Conservation (phyloP, 2,888 invertebrate species). For the Tipula vernalis region DNA sequence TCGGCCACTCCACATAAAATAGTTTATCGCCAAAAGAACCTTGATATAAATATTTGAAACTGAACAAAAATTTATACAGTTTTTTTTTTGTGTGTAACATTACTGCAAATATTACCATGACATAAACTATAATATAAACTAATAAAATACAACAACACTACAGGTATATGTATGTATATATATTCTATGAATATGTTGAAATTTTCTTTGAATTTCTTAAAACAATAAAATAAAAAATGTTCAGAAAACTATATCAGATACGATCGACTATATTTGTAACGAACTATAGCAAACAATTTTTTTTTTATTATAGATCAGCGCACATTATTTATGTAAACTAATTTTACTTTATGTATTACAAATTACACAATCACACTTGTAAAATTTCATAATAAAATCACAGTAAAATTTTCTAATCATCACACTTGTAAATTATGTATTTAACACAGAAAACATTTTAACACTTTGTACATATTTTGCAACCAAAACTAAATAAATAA, state of each 20-base stretch:
- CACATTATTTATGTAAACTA: background rate
- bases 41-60: slow-evolving; percentile 4
- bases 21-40: background rate
- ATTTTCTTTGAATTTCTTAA: background rate
- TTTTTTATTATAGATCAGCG: background rate
- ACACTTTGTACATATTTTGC: background rate
- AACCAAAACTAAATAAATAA: background rate
- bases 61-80: background rate
- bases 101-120: slow-evolving; percentile 1
- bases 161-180: background rate
- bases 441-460: background rate
- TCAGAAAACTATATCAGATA: background rate
- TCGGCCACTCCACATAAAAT: background rate
- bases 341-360: background rate
- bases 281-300: background rate
- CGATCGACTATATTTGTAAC: background rate
- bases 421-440: background rate
- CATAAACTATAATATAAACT: background rate
- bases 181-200: background rate
- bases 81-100: background rate
- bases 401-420: background rate
- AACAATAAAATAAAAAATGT: background rate
- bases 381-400: background rate
- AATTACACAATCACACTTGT: background rate
- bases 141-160: background rate